A percentile compares a stretch with the other conserved stretches of the same genome.
phyloP scores from a whole-genome alignment of 2,888 invertebrate species.

The Morpho deidamia region DNA sequence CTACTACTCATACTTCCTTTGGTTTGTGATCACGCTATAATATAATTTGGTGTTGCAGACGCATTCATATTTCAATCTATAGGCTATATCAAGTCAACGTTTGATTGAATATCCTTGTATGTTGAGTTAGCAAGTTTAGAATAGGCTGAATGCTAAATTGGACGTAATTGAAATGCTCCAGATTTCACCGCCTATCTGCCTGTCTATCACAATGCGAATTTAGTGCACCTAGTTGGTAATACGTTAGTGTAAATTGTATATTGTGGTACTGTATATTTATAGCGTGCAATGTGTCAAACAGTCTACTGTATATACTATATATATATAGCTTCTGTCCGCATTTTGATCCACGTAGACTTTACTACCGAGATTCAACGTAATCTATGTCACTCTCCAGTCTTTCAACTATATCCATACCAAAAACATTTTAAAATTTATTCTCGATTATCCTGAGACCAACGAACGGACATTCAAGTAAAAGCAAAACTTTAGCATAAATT shows the following conservation, averaged over 20 bases:
- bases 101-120: slow-evolving; percentile 7
- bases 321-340: too few species aligned
- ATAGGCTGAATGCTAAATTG: slow-evolving; percentile 42
- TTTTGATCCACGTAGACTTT: too few species aligned
- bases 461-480: too few species aligned
- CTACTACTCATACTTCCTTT: slow-evolving; percentile 10
- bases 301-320: too few species aligned
- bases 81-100: slow-evolving; percentile 8
- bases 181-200: slow-evolving; percentile 37
- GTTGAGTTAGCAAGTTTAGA: slow-evolving; percentile 16
- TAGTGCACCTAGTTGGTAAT: slow-evolving; percentile 5
- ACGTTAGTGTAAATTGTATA: background rate
- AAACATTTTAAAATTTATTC: too few species aligned
- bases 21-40: slow-evolving; percentile 7
- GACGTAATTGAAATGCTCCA: slow-evolving; percentile 56
- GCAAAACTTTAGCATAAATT: too few species aligned
- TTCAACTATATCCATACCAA: too few species aligned
- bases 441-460: too few species aligned
- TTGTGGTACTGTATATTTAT: too few species aligned
- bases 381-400: too few species aligned
- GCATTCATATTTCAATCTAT: slow-evolving; percentile 3
- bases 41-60: background rate
- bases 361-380: too few species aligned
- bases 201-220: slow-evolving; percentile 23
- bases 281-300: too few species aligned